Evolutionary conservation across 2,113 vertebrate species (phyloP), one percentile per base, ranked within the genome.

Genomic region (Xiphorhynchus elegans): DNA sequence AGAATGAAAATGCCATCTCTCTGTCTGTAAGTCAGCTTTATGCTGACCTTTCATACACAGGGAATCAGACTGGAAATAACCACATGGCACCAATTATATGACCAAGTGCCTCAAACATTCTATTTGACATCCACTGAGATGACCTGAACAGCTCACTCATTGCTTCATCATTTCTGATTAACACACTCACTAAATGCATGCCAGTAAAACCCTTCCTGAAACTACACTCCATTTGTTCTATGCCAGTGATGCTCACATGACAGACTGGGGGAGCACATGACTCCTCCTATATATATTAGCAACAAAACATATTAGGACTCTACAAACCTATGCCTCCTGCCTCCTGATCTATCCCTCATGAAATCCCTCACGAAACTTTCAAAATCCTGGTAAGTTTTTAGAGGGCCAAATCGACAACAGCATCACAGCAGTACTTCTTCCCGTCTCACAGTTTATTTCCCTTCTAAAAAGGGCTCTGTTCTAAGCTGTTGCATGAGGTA

Each of bases 151-250:
- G 70, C 53, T 87, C 81, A 68, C 58, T 96, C 89, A 97, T 84
- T 5, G 19, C 84, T 84, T 91, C 77, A 92, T 96, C 56, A 95
- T 95, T 87, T 89, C 64, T 95, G 69, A 89, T 90, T 75, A 91
- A 94, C 10, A 53, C 40, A 37, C 60, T 81, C 76, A 52, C 21
- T 80, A 78, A 86, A 87, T 6, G 19, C 20, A 66, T 2, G 37
- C 35, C 55, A 63, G 24, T 35, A 63, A 73, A 91, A 50, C 52
- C 55, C 35, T 23, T 42, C 31, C 76, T 84, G 75, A 77, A 77
- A 26, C 26, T 21, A 55, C 0, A 1, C 52, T 95, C 47, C 42
- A 23, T 63, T 84, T 93, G 15, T 53, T 59, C 1, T 2, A 6
- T 15, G 69, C 55, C 72, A 92, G 60, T 16, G 67, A 87, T 12